A percentile compares a stretch with the other conserved stretches of the same genome.
Evolutionary conservation across 1,140 invertebrate species (phyloP).

Genomic region (Dufourea novaeangliae): DNA sequence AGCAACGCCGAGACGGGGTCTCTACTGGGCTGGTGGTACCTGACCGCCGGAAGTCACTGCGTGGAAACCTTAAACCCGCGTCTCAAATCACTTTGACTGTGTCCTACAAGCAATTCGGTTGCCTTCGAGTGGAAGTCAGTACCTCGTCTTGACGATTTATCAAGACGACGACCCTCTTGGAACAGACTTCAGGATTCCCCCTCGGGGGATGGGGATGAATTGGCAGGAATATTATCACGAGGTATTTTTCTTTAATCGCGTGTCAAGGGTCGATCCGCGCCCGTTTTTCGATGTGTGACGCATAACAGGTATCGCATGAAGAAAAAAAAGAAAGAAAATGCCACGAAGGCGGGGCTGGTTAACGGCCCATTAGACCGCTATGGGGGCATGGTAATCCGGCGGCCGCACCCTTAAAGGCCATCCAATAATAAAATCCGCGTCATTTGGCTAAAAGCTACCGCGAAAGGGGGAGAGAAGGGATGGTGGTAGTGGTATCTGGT

Average conservation of each 20-base stretch:
- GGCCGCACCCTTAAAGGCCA: slow-evolving; percentile 70
- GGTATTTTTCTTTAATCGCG: no score
- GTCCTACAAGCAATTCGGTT: slow-evolving; percentile 4
- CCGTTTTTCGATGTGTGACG: slow-evolving; percentile 30
- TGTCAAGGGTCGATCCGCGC: slow-evolving; percentile 37
- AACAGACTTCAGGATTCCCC: no score
- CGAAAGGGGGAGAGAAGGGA: slow-evolving; percentile 48
- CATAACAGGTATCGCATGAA: slow-evolving; percentile 19
- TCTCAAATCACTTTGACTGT: background rate
- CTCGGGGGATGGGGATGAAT: no score
- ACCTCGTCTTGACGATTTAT: slow-evolving; percentile 10
- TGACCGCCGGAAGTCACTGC: no score
- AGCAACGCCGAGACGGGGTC: no score
- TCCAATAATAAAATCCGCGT: slow-evolving; percentile 78
- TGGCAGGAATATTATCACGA: no score
- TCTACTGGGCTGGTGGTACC: no score
- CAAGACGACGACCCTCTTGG: no score
- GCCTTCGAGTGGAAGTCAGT: slow-evolving; percentile 10
- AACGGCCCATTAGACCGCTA: slow-evolving; percentile 66
- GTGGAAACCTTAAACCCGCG: no score
- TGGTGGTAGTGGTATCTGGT: no score
- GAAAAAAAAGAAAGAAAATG: background rate
- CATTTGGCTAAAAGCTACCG: slow-evolving; percentile 79
- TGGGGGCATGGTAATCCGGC: slow-evolving; percentile 27
- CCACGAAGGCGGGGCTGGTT: slow-evolving; percentile 68